phyloP scores from a whole-genome alignment of 1,140 invertebrate species.

The Drosophila lowei region DNA sequence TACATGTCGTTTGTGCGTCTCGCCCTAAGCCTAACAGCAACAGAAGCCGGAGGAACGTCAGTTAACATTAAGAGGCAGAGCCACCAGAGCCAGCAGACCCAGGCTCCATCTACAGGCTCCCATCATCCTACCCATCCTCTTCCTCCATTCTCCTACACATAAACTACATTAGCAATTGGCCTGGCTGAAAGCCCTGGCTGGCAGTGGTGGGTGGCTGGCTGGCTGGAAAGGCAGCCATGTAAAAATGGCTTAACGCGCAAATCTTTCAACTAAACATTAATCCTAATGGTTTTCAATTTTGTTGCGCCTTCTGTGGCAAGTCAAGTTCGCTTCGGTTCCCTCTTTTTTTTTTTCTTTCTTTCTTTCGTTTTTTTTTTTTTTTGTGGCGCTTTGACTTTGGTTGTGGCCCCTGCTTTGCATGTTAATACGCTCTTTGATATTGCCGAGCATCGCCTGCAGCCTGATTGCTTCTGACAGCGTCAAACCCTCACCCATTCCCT shows the following conservation, averaged over 20 bases:
- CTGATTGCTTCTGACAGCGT: slow-evolving; percentile 74
- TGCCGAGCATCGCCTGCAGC: slow-evolving; percentile 72
- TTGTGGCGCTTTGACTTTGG: slow-evolving; percentile 20
- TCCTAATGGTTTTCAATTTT: slow-evolving; percentile 82
- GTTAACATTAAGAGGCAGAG: slow-evolving; percentile 66
- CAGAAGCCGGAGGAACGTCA: slow-evolving; percentile 53
- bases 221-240: slow-evolving; percentile 63
- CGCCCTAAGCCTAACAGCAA: slow-evolving; percentile 68
- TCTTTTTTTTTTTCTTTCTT: slow-evolving; percentile 4
- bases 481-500: slow-evolving; percentile 10
- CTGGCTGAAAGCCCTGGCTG: slow-evolving; percentile 12
- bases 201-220: slow-evolving; percentile 7
- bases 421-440: slow-evolving; percentile 81
- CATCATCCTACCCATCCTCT: not conserved
- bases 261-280: slow-evolving; percentile 82
- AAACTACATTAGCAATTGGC: slow-evolving; percentile 79
- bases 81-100: not conserved
- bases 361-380: slow-evolving; percentile 7
- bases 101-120: slow-evolving; percentile 4
- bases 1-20: slow-evolving; percentile 80
- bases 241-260: slow-evolving; percentile 80
- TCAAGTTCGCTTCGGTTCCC: slow-evolving; percentile 50
- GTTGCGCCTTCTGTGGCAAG: slow-evolving; percentile 69
- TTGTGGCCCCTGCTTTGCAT: slow-evolving; percentile 72
- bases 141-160: slow-evolving; percentile 55